phyloP scores from a whole-genome alignment of 2,888 invertebrate genomes.

The Noctua janthina region DNA sequence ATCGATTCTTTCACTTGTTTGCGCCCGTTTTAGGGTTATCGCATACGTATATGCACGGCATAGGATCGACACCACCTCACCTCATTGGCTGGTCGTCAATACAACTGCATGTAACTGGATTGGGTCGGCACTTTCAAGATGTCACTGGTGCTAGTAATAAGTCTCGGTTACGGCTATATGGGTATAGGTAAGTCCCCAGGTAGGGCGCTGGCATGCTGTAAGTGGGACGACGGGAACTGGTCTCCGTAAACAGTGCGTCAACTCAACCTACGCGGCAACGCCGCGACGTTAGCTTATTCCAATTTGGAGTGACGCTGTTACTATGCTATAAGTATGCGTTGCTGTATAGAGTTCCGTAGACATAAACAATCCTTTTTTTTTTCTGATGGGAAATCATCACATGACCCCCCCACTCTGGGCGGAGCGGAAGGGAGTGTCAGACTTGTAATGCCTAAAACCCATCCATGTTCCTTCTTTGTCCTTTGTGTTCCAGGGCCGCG shows the following conservation, averaged over 20 bases:
- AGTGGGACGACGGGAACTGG: not conserved
- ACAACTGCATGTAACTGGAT: not conserved
- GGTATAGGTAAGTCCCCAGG: not conserved
- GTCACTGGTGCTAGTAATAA: not conserved
- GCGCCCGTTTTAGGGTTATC: conserved; percentile 28
- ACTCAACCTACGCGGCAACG: not conserved
- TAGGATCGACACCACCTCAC: not conserved
- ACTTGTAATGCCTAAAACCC: too few relatives aligned
- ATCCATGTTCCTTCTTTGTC: too few relatives aligned
- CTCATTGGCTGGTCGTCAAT: not conserved
- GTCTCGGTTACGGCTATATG: not conserved
- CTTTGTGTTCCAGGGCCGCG: too few relatives aligned
- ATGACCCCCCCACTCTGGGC: too few relatives aligned
- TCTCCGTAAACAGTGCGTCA: not conserved
- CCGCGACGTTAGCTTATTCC: not conserved
- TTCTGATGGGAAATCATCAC: too few relatives aligned
- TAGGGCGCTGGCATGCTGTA: not conserved
- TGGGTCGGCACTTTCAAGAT: not conserved
- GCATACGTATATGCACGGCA: not conserved
- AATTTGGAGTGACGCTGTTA: not conserved
- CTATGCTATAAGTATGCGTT: not conserved
- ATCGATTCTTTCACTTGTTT: conserved; percentile 48
- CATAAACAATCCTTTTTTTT: not conserved
- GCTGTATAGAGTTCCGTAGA: not conserved
- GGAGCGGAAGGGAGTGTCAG: too few relatives aligned